A percentile compares a stretch with the other conserved stretches of the same genome.
These are phyloP conservation scores for Aplysia californica DNA, from an alignment of 1,140 invertebrate genomes.

Conservation along the genomic window DNA sequence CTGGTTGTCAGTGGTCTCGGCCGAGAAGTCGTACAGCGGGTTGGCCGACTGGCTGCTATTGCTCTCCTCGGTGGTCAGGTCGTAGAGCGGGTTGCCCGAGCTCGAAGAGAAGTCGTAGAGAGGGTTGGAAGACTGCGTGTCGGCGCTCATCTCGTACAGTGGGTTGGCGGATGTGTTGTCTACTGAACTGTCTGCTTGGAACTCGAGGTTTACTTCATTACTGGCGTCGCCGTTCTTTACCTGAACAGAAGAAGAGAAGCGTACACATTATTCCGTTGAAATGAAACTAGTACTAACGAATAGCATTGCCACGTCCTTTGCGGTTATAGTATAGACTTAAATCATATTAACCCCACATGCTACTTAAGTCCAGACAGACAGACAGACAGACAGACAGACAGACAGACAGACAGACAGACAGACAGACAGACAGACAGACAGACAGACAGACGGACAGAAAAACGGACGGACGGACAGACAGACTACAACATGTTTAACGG, in stretches of 20 bases:
- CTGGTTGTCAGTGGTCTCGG: neutral
- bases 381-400: neutral
- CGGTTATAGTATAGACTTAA: neutral
- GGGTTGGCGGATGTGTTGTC: conserved; percentile 17
- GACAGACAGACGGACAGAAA: neutral
- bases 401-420: conserved; percentile 6
- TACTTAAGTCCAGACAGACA: neutral
- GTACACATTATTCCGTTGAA: neutral
- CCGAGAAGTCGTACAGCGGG: conserved; percentile 37
- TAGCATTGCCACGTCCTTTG: neutral
- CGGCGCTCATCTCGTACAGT: conserved; percentile 30
- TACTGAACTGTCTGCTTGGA: neutral
- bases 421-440: conserved; percentile 1
- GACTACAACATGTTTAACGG: too few relatives aligned
- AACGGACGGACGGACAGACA: neutral
- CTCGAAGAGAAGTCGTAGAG: conserved; percentile 5
- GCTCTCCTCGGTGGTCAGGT: conserved; percentile 12
- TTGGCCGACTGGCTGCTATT: conserved; percentile 26
- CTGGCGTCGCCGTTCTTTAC: conserved; percentile 5
- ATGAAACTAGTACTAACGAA: neutral
- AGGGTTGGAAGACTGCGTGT: neutral
- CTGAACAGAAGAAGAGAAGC: neutral
- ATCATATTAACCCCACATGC: neutral
- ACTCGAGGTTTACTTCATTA: conserved; percentile 13
- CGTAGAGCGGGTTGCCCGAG: conserved; percentile 27